These are phyloP conservation scores for Cephus spinipes DNA, from an alignment of 2,888 invertebrate species.

Conservation along the genomic window DNA sequence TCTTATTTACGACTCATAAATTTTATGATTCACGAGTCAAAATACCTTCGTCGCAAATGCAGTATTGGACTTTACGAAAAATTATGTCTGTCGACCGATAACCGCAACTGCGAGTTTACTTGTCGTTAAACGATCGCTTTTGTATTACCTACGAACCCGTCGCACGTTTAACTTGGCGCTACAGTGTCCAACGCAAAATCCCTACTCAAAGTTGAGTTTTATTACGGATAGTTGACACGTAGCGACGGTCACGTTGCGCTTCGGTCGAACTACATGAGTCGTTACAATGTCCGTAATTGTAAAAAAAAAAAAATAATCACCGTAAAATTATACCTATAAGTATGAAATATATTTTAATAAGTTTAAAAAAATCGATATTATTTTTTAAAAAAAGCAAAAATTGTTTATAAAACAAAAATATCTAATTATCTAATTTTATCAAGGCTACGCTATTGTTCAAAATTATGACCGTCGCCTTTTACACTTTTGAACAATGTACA, in stretches of 20 bases:
- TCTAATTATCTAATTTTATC: background rate
- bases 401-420: background rate
- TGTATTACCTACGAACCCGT: background rate
- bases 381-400: background rate
- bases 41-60: background rate
- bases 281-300: background rate
- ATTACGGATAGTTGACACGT: background rate
- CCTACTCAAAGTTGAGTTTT: background rate
- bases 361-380: background rate
- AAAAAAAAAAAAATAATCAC: background rate
- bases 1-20: background rate
- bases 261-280: background rate
- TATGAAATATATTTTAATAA: background rate
- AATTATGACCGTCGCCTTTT: background rate
- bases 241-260: background rate
- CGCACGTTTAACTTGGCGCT: background rate
- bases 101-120: background rate
- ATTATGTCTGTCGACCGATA: background rate
- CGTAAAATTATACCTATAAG: background rate
- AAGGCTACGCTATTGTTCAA: background rate
- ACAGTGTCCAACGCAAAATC: background rate
- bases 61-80: background rate
- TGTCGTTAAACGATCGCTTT: background rate
- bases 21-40: background rate
- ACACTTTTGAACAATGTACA: background rate